Evolutionary conservation across 2,113 vertebrate genomes (phyloP).

Genomic region (Aramus guarauna): DNA sequence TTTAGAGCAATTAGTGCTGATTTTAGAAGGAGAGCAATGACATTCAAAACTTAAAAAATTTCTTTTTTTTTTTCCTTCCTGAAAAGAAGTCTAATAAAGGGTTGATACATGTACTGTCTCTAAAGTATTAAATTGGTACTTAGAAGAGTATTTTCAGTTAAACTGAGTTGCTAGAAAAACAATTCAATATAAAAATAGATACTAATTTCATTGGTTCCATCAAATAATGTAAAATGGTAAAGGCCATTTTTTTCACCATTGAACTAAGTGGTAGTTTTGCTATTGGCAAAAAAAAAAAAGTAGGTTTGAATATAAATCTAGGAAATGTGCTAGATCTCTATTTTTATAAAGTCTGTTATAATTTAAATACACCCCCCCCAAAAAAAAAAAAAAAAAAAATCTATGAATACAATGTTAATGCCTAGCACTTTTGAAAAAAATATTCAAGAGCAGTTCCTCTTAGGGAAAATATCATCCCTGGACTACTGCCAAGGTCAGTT

Average conservation of each 20-base stretch:
- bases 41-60: neutral
- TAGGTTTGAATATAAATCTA: neutral
- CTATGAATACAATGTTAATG: neutral
- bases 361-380: neutral
- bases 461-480: neutral
- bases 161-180: neutral
- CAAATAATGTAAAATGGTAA: neutral
- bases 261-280: neutral
- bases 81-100: neutral
- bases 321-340: neutral
- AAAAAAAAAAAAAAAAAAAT: neutral
- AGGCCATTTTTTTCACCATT: neutral
- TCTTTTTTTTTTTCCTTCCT: neutral
- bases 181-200: neutral
- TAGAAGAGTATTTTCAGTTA: neutral
- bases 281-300: no score
- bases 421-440: neutral
- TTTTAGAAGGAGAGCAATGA: neutral
- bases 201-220: neutral
- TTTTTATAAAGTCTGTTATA: neutral
- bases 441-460: neutral
- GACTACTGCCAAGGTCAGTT: neutral
- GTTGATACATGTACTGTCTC: neutral
- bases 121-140: neutral
- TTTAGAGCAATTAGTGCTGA: neutral